These are phyloP conservation scores for Microctonus hyperodae DNA, from an alignment of 2,888 invertebrate genomes.

Conservation along the genomic window DNA sequence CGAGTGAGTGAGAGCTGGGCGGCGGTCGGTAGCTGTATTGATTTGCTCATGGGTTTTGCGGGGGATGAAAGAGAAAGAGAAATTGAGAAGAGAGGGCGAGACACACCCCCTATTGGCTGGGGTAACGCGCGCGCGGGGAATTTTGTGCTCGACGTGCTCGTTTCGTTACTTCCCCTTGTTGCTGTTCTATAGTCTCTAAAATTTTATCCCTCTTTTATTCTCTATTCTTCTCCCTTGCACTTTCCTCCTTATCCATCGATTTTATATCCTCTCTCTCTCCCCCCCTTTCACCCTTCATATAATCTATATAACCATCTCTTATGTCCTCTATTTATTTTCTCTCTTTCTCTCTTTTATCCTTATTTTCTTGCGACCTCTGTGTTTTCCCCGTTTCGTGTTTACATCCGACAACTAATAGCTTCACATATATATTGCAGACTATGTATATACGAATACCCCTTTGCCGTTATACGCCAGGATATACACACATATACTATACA, in stretches of 20 bases:
- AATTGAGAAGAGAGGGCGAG: too few species aligned
- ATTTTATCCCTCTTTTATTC: constrained; percentile 21
- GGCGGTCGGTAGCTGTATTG: constrained; percentile 61
- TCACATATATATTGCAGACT: constrained; percentile 36
- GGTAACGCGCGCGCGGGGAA: constrained; percentile 40
- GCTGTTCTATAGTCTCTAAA: constrained; percentile 20
- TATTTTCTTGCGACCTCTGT: constrained; percentile 21
- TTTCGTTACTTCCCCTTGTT: constrained; percentile 6
- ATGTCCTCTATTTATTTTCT: constrained; percentile 16
- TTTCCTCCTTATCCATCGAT: constrained; percentile 3
- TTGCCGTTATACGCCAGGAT: constrained; percentile 32
- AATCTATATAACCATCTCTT: constrained; percentile 8
- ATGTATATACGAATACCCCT: constrained; percentile 35
- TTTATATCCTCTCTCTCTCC: neutral
- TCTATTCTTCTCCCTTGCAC: constrained; percentile 18
- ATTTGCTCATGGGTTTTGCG: constrained; percentile 53
- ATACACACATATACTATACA: constrained; percentile 32
- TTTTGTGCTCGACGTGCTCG: constrained; percentile 6
- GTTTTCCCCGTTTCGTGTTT: constrained; percentile 42
- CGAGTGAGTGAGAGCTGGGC: constrained; percentile 51
- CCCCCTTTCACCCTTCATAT: too few species aligned
- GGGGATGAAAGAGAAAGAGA: constrained; percentile 41
- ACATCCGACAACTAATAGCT: constrained; percentile 53
- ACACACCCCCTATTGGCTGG: constrained; percentile 48
- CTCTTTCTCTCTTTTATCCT: constrained; percentile 19